phyloP scores from a whole-genome alignment of 2,113 vertebrate genomes.

The Rhizomys pruinosus region DNA sequence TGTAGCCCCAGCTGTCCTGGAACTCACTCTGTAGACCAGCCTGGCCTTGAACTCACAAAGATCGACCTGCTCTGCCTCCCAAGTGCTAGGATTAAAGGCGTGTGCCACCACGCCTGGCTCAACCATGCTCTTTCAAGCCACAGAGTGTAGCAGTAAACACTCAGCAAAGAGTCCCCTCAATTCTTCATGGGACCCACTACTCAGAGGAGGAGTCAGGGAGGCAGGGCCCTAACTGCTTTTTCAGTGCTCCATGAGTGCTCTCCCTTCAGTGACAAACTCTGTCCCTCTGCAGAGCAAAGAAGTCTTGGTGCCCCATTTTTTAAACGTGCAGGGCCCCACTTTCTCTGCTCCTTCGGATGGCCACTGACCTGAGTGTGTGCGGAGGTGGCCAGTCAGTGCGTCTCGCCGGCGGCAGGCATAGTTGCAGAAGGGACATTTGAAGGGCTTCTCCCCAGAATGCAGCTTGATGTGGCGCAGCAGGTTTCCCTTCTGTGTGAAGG shows the following conservation, averaged over 20 bases:
- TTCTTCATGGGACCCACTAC: neutral
- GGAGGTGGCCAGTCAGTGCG: conserved; percentile 95
- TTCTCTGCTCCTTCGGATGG: rapidly evolving
- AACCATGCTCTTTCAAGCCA: neutral
- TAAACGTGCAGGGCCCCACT: neutral
- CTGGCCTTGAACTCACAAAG: no score
- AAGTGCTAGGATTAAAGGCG: no score
- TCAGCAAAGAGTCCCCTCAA: neutral
- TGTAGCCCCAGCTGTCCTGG: no score
- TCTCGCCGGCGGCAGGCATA: conserved; percentile 96
- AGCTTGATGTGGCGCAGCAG: conserved; percentile 97
- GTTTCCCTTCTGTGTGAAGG: conserved; percentile 99
- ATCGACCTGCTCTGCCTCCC: no score
- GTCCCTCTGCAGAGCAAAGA: neutral
- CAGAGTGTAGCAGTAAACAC: conserved; percentile 27
- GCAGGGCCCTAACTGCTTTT: neutral
- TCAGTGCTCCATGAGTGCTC: neutral
- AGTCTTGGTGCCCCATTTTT: neutral
- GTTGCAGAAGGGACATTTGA: conserved; percentile 97
- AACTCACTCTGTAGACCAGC: no score
- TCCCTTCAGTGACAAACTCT: neutral
- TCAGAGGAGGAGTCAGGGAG: neutral
- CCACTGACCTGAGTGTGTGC: conserved; percentile 94
- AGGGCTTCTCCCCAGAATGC: conserved; percentile 98
- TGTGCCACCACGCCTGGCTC: no score